These are phyloP conservation scores for Podotricha telesiphe DNA, from an alignment of 2,888 invertebrate genomes.

Conservation along the genomic window DNA sequence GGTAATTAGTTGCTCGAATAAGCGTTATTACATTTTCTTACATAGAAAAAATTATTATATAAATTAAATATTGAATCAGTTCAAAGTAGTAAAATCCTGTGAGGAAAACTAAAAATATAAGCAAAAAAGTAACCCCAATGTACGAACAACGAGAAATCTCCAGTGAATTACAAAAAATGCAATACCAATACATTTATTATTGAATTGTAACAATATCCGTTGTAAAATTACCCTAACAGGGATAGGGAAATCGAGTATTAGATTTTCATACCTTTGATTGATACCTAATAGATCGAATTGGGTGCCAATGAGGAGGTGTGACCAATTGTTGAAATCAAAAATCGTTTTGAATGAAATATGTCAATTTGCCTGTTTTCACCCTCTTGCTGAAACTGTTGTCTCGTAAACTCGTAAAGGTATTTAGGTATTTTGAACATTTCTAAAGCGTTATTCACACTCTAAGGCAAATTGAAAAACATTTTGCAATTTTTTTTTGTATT, in stretches of 20 bases:
- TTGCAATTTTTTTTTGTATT: no score
- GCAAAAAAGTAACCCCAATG: background rate
- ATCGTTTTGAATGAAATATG: constrained; percentile 13
- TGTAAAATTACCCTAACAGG: constrained; percentile 49
- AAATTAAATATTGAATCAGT: no score
- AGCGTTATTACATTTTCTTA: no score
- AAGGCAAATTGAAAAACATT: no score
- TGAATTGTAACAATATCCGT: constrained; percentile 49
- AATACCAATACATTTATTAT: constrained; percentile 46
- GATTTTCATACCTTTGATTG: constrained; percentile 48
- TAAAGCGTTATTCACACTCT: no score
- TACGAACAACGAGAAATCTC: background rate
- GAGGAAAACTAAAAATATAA: no score
- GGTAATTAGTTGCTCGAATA: no score
- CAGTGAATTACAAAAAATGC: constrained; percentile 30
- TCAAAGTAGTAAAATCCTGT: no score
- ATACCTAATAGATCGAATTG: constrained; percentile 30
- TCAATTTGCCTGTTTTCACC: background rate
- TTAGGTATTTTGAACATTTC: no score
- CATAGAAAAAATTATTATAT: no score
- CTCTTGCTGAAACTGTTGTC: background rate
- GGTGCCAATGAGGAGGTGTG: constrained; percentile 22
- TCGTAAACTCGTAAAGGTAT: background rate
- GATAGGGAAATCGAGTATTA: constrained; percentile 61
- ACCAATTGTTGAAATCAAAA: constrained; percentile 15